These are phyloP conservation scores for Enteromius mattozi DNA, from an alignment of 2,797 vertebrate genomes.

Conservation along the genomic window DNA sequence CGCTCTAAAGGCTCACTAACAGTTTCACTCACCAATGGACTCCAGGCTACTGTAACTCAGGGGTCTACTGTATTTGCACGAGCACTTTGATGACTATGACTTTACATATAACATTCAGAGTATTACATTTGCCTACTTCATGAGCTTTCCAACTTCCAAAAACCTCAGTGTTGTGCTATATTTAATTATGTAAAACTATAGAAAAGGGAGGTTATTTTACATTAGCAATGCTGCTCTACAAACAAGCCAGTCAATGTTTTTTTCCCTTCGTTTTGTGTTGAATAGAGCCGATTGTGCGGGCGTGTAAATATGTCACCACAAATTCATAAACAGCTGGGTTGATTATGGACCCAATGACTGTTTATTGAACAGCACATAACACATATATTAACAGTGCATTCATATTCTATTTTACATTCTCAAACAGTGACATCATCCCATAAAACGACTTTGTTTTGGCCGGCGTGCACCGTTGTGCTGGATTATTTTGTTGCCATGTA, in stretches of 20 bases:
- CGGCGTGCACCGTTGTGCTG: conserved; percentile 58
- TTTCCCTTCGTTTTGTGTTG: conserved; percentile 1
- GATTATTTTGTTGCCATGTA: conserved; percentile 65
- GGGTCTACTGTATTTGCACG: not conserved
- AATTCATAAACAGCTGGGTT: conserved; percentile 42
- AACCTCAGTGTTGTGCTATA: not conserved
- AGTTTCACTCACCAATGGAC: conserved; percentile 10
- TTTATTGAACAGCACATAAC: conserved; percentile 42
- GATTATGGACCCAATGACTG: conserved; percentile 32
- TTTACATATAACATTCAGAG: not conserved
- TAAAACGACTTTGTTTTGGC: conserved; percentile 41
- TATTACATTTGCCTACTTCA: not conserved
- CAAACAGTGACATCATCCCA: conserved; percentile 42
- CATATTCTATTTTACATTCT: conserved; percentile 29
- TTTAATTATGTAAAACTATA: not conserved
- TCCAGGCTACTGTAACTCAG: not conserved
- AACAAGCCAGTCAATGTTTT: conserved; percentile 10
- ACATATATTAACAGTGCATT: conserved; percentile 39
- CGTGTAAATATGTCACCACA: conserved; percentile 41
- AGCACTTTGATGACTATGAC: not conserved
- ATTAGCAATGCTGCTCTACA: conserved; percentile 13
- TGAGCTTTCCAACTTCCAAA: not conserved
- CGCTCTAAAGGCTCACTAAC: conserved; percentile 35
- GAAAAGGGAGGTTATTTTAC: not conserved
- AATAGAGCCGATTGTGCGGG: conserved; percentile 3